A percentile compares a stretch with the other conserved stretches of the same genome.
phyloP scores from a whole-genome alignment of 2,113 vertebrate species.

The Spheniscus mendiculus region DNA sequence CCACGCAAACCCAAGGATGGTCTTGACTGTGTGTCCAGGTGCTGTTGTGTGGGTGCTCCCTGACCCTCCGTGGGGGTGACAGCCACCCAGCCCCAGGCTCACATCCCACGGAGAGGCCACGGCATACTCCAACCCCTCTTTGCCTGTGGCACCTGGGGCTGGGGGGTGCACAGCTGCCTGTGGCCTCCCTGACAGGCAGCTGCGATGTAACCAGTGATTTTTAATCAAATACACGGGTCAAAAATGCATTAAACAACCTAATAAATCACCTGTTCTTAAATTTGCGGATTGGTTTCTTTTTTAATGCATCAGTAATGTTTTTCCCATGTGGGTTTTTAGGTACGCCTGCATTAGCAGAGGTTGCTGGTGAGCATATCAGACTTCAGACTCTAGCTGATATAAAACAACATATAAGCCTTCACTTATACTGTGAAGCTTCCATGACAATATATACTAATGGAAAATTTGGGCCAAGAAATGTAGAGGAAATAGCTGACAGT shows the following conservation, averaged over 20 bases:
- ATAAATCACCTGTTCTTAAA: neutral
- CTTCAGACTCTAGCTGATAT: neutral
- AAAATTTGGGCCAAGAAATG: neutral
- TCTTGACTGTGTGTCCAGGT: fast-evolving
- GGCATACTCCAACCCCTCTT: neutral
- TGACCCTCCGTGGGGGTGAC: neutral
- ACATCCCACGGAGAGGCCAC: neutral
- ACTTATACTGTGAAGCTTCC: neutral
- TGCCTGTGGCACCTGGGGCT: fast-evolving
- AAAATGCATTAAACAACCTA: neutral
- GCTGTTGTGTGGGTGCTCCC: neutral
- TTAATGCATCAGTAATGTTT: neutral
- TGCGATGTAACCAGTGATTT: neutral
- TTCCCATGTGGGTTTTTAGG: neutral
- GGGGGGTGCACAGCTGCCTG: neutral
- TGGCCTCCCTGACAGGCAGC: neutral
- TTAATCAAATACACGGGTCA: neutral
- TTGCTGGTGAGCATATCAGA: neutral
- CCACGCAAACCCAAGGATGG: fast-evolving
- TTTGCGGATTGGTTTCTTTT: neutral
- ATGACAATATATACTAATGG: neutral
- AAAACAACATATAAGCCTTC: neutral
- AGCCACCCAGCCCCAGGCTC: neutral
- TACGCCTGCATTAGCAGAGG: neutral
- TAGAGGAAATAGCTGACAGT: neutral